Conservation (phyloP, 2,888 invertebrate genomes). For the Drosophila parthenogenetica region DNA sequence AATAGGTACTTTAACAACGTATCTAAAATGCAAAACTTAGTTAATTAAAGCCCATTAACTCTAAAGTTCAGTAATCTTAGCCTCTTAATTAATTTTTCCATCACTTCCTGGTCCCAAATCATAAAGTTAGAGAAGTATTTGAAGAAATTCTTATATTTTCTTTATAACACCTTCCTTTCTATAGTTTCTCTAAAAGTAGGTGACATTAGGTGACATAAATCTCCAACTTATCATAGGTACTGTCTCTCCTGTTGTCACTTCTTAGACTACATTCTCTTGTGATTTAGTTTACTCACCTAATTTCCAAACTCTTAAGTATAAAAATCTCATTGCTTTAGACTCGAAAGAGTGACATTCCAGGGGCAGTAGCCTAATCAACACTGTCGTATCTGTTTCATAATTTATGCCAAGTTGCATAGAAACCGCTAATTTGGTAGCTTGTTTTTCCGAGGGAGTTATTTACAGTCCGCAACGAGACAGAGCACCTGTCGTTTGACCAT, state of each 20-base stretch:
- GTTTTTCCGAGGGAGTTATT: conserved; percentile 49
- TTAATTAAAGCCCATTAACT: no score
- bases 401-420: conserved; percentile 46
- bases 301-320: conserved; percentile 7
- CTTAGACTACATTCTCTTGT: neutral
- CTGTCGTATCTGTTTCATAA: conserved; percentile 41
- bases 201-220: conserved; percentile 9
- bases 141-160: no score
- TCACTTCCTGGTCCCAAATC: no score
- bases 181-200: neutral
- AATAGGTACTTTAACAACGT: no score
- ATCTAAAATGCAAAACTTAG: no score
- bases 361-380: conserved; percentile 37
- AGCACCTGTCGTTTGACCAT: conserved; percentile 67
- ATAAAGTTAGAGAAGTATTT: no score
- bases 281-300: conserved; percentile 13
- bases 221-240: conserved; percentile 5
- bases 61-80: no score
- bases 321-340: conserved; percentile 9
- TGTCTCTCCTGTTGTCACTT: conserved; percentile 2
- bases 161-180: no score
- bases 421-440: conserved; percentile 68
- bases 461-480: conserved; percentile 47
- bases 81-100: no score
- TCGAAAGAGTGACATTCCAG: conserved; percentile 19